Percentiles rank a stretch among this genome's conserved stretches.
phyloP scores from a whole-genome alignment of 2,888 invertebrate genomes.

The Ypsolopha scabrella region DNA sequence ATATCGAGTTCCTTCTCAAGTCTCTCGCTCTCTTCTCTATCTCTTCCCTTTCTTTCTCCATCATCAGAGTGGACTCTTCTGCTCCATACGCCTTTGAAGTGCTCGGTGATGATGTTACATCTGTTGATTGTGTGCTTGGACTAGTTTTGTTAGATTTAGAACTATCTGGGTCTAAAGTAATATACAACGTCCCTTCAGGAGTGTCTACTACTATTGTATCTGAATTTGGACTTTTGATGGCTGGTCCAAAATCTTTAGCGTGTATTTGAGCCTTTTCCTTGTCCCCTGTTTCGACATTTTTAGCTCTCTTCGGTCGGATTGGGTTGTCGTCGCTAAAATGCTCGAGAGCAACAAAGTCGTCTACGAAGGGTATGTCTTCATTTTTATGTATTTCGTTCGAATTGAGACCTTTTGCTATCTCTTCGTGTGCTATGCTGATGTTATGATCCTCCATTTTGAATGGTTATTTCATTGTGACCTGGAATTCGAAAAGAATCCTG shows the following conservation, averaged over 20 bases:
- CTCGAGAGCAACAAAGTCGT: constrained; percentile 37
- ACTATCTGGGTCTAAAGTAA: constrained; percentile 50
- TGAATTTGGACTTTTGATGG: constrained; percentile 44
- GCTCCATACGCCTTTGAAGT: constrained; percentile 36
- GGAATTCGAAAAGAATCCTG: constrained; percentile 19
- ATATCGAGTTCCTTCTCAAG: constrained; percentile 77
- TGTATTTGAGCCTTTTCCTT: constrained; percentile 25
- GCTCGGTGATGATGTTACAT: constrained; percentile 25
- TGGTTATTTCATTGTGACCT: constrained; percentile 41
- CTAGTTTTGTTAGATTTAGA: constrained; percentile 9
- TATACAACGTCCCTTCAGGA: constrained; percentile 58
- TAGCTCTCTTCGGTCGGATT: constrained; percentile 22
- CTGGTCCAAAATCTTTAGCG: constrained; percentile 42
- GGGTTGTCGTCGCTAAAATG: constrained; percentile 26
- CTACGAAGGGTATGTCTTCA: constrained; percentile 17
- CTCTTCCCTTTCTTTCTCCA: constrained; percentile 31
- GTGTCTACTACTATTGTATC: constrained; percentile 61
- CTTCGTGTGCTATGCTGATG: constrained; percentile 19
- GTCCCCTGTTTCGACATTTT: constrained; percentile 23
- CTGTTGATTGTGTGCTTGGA: constrained; percentile 29
- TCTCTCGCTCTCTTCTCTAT: constrained; percentile 34
- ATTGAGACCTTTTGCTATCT: constrained; percentile 45
- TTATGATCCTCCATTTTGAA: constrained; percentile 28
- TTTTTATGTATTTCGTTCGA: constrained; percentile 38
- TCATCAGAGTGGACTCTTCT: constrained; percentile 34